Percentiles rank a stretch among this genome's conserved stretches.
phyloP scores from a whole-genome alignment of 2,113 vertebrate genomes.

The Gnathonemus longibarbis region DNA sequence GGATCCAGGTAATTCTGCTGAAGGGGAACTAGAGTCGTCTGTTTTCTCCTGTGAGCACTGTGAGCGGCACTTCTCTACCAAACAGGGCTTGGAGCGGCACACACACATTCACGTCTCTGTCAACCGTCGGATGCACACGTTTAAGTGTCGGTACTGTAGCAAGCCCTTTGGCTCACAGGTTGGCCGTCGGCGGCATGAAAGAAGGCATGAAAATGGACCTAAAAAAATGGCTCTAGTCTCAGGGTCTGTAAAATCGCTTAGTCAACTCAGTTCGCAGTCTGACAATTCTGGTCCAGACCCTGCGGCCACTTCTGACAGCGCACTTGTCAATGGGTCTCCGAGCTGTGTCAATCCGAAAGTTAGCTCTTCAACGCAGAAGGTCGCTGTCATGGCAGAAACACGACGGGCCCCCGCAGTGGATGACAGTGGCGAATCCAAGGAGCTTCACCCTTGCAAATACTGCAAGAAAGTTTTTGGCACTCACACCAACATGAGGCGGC shows the following conservation, averaged over 20 bases:
- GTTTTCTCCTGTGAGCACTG: constrained; percentile 79
- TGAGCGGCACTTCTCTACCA: constrained; percentile 75
- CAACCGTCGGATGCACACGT: constrained; percentile 54
- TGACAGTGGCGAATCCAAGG: constrained; percentile 61
- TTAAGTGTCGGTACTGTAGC: constrained; percentile 70
- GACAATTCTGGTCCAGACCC: constrained; percentile 16
- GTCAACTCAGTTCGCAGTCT: neutral
- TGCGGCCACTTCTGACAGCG: neutral
- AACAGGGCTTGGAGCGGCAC: constrained; percentile 78
- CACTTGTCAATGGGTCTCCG: constrained; percentile 13
- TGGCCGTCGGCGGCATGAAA: constrained; percentile 67
- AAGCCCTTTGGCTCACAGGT: constrained; percentile 70
- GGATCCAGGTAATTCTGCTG: constrained; percentile 41
- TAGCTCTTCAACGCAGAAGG: neutral
- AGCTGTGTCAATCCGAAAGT: neutral
- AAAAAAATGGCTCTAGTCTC: constrained; percentile 39
- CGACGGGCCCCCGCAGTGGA: constrained; percentile 35
- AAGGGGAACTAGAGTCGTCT: constrained; percentile 50
- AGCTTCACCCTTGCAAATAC: constrained; percentile 73
- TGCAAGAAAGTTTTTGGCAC: constrained; percentile 86
- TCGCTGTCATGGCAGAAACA: neutral
- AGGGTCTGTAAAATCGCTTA: neutral
- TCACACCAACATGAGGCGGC: constrained; percentile 74
- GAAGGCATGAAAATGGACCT: constrained; percentile 64
- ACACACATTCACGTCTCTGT: constrained; percentile 72